A percentile compares a stretch with the other conserved stretches of the same genome.
phyloP scores from a whole-genome alignment of 2,888 invertebrate species.

The Metopia argyrocephala region DNA sequence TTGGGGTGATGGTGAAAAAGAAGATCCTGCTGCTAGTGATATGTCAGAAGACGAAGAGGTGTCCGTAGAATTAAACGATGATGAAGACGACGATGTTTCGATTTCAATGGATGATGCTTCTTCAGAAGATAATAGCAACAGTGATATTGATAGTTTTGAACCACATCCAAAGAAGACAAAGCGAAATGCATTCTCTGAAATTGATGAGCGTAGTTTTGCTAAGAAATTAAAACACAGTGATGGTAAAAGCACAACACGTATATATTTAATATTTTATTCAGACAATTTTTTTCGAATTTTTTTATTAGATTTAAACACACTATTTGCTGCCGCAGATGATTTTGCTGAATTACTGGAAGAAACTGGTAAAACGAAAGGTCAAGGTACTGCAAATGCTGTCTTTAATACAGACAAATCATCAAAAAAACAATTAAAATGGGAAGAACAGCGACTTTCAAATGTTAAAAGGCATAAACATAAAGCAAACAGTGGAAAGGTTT shows the following conservation, averaged over 20 bases:
- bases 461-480: constrained; percentile 71
- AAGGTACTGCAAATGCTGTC: constrained; percentile 84
- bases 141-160: constrained; percentile 67
- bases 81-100: constrained; percentile 67
- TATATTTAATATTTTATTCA: too few species aligned
- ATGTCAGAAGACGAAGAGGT: constrained; percentile 77
- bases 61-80: constrained; percentile 71
- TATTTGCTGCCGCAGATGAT: constrained; percentile 92
- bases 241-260: too few species aligned
- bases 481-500: constrained; percentile 27
- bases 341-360: constrained; percentile 93
- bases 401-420: constrained; percentile 89
- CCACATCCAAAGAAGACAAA: constrained; percentile 73
- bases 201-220: constrained; percentile 72
- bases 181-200: constrained; percentile 50
- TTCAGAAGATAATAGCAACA: constrained; percentile 28
- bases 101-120: constrained; percentile 64
- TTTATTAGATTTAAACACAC: constrained; percentile 80
- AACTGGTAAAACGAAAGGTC: constrained; percentile 84
- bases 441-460: constrained; percentile 82
- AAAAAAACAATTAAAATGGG: constrained; percentile 89
- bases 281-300: too few species aligned
- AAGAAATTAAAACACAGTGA: constrained; percentile 75
- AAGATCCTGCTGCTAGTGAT: constrained; percentile 78
- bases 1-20: constrained; percentile 72